Evolutionary conservation across 2,113 vertebrate genomes (phyloP).

Genomic region (Thalassarche chlororhynchos): DNA sequence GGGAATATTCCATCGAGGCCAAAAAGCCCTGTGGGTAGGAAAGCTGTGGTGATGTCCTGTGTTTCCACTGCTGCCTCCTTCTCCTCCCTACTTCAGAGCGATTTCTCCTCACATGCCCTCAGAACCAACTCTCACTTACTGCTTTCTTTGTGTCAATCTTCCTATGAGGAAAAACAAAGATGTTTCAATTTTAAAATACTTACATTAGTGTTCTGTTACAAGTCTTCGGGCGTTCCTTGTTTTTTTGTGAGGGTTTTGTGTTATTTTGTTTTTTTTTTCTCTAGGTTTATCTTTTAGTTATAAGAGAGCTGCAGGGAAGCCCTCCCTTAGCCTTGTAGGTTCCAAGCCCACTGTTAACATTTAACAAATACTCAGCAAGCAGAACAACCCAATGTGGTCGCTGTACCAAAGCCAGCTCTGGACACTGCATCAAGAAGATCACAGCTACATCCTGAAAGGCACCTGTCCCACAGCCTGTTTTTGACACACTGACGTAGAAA

Average conservation of each 20-base stretch:
- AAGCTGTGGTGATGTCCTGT: background rate
- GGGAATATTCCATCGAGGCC: background rate
- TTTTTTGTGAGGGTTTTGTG: constrained; percentile 9
- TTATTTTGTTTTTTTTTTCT: constrained; percentile 10
- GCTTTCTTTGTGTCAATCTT: constrained; percentile 15
- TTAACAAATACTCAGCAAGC: constrained; percentile 34
- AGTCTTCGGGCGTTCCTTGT: constrained; percentile 18
- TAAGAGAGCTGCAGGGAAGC: background rate
- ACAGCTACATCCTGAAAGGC: background rate
- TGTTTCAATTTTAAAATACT: constrained; percentile 28
- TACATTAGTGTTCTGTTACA: constrained; percentile 30
- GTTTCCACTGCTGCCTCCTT: background rate
- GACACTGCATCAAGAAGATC: background rate
- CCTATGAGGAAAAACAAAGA: background rate
- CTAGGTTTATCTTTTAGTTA: constrained; percentile 6
- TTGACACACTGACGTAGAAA: background rate
- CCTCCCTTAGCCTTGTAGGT: background rate
- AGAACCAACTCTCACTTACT: background rate
- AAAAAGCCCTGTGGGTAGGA: background rate
- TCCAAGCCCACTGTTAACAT: constrained; percentile 10
- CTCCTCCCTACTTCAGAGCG: background rate
- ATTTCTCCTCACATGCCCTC: background rate
- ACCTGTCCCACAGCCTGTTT: background rate
- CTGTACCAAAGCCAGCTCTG: constrained; percentile 22
- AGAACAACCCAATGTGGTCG: background rate